These are phyloP conservation scores for Euplexia lucipara DNA, from an alignment of 2,888 invertebrate species.

Conservation along the genomic window DNA sequence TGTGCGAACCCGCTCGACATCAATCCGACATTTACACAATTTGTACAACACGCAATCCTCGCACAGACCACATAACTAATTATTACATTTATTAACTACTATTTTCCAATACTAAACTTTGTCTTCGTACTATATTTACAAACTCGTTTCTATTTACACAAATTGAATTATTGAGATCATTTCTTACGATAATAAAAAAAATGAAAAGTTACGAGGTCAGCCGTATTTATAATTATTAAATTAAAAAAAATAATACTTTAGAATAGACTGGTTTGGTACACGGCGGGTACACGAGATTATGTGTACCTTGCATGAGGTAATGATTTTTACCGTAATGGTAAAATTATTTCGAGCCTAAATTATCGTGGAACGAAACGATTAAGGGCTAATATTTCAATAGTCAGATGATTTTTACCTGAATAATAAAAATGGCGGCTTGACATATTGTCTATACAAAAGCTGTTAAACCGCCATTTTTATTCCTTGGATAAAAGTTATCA, in stretches of 20 bases:
- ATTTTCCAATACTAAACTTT: constrained; percentile 73
- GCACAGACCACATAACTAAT: constrained; percentile 75
- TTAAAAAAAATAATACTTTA: constrained; percentile 89
- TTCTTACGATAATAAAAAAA: constrained; percentile 84
- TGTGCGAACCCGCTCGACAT: constrained; percentile 68
- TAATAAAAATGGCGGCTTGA: too few relatives aligned
- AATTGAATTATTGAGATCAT: constrained; percentile 91
- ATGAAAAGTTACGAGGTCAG: constrained; percentile 84
- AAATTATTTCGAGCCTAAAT: constrained; percentile 55
- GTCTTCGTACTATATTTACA: constrained; percentile 84
- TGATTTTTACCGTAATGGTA: constrained; percentile 64
- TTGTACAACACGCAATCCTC: constrained; percentile 67
- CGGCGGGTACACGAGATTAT: constrained; percentile 68
- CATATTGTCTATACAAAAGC: too few relatives aligned
- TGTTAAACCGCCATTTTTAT: too few relatives aligned
- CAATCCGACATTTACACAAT: constrained; percentile 65
- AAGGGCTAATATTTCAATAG: too few relatives aligned
- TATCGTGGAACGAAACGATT: constrained; percentile 60
- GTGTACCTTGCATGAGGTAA: constrained; percentile 83
- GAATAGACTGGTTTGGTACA: constrained; percentile 87
- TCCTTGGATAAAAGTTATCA: too few relatives aligned
- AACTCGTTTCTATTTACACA: constrained; percentile 85
- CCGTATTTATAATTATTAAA: constrained; percentile 76
- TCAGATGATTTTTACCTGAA: too few relatives aligned
- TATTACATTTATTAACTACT: constrained; percentile 73